Conservation (phyloP, 1,140 invertebrate genomes). For the Coelopa frigida region DNA sequence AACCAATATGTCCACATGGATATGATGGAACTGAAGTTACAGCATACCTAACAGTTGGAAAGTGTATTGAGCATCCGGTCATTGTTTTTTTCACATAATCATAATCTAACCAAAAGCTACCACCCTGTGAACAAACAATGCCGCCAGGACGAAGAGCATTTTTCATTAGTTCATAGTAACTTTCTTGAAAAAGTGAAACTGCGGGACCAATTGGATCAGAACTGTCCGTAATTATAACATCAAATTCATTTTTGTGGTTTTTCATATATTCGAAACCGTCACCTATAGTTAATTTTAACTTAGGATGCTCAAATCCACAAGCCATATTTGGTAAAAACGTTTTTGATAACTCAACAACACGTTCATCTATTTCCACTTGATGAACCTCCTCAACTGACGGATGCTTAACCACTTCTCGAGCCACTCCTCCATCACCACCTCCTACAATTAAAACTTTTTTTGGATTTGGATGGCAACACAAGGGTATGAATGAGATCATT, state of each 20-base stretch:
- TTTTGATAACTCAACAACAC: slow-evolving; percentile 88
- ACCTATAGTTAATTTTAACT: slow-evolving; percentile 76
- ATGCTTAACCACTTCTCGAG: slow-evolving; percentile 91
- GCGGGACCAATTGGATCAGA: slow-evolving; percentile 89
- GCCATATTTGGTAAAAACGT: slow-evolving; percentile 88
- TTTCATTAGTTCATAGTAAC: slow-evolving; percentile 83
- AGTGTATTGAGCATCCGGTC: slow-evolving; percentile 65
- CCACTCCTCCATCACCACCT: slow-evolving; percentile 86
- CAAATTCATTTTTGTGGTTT: slow-evolving; percentile 77
- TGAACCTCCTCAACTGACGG: slow-evolving; percentile 77
- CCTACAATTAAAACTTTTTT: slow-evolving; percentile 93
- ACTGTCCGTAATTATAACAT: slow-evolving; percentile 97
- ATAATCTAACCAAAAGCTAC: slow-evolving; percentile 83
- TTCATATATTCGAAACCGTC: slow-evolving; percentile 96
- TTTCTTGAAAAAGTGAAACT: slow-evolving; percentile 65
- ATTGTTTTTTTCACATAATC: slow-evolving; percentile 71
- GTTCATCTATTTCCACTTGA: slow-evolving; percentile 91
- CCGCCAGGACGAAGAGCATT: slow-evolving; percentile 75
- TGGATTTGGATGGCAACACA: slow-evolving; percentile 86
- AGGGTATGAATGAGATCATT: slow-evolving; percentile 92
- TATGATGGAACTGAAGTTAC: slow-evolving; percentile 86
- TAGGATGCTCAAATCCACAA: slow-evolving; percentile 72
- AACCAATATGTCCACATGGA: slow-evolving; percentile 92
- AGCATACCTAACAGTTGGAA: slow-evolving; percentile 69
- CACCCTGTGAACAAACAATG: slow-evolving; percentile 89